Percentiles rank a stretch among this genome's conserved stretches.
Evolutionary conservation across 2,888 invertebrate species (phyloP).

Genomic region (Osmoderma eremita): DNA sequence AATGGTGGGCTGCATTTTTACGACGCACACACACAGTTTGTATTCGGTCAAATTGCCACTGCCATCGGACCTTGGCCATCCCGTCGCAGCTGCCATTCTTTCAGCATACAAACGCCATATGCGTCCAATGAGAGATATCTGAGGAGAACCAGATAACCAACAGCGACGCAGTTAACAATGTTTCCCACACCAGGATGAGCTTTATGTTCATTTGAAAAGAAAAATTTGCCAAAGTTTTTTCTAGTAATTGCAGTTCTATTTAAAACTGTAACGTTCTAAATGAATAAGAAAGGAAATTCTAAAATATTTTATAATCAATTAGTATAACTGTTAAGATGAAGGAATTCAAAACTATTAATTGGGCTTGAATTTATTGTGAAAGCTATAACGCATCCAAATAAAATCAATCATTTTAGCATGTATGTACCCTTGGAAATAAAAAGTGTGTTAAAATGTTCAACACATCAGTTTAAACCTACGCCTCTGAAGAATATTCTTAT

Average conservation of each 20-base stretch:
- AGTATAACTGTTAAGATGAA: no score
- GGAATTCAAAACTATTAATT: no score
- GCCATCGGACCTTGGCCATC: neutral
- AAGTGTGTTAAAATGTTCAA: no score
- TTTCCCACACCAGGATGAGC: slow-evolving; percentile 2
- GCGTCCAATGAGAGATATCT: slow-evolving; percentile 40
- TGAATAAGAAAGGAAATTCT: neutral
- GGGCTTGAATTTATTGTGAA: no score
- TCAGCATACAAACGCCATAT: slow-evolving; percentile 40
- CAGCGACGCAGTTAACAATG: neutral
- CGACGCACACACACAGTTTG: slow-evolving; percentile 47
- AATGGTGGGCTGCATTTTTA: slow-evolving; percentile 54
- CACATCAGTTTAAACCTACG: no score
- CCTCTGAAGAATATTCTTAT: no score
- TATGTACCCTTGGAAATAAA: no score
- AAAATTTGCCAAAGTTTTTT: slow-evolving; percentile 3
- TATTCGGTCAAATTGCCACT: slow-evolving; percentile 44
- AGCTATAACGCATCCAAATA: no score
- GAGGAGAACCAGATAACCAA: slow-evolving; percentile 4
- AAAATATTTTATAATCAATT: slow-evolving; percentile 1
- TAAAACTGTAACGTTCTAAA: slow-evolving; percentile 10
- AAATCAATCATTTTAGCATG: no score
- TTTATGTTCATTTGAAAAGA: slow-evolving; percentile 28
- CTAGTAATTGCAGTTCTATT: slow-evolving; percentile 9
- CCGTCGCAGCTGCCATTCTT: neutral